A percentile compares a stretch with the other conserved stretches of the same genome.
These are phyloP conservation scores for Nasonia longicornis DNA, from an alignment of 1,140 invertebrate genomes.

Conservation along the genomic window DNA sequence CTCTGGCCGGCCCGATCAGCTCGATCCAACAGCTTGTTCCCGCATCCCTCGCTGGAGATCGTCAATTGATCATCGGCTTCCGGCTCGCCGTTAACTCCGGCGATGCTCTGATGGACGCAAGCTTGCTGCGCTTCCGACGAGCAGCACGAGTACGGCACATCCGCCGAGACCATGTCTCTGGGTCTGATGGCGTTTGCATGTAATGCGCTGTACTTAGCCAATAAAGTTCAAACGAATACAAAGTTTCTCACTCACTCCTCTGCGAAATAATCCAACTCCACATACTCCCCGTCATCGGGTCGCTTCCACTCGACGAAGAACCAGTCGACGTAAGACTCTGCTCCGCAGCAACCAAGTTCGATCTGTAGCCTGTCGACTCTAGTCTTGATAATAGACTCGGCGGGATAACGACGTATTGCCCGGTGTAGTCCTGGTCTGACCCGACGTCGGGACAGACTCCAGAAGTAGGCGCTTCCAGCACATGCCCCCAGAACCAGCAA, in stretches of 20 bases:
- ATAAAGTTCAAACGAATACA: too few species aligned
- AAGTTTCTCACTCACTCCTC: slow-evolving; percentile 6
- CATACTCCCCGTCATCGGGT: neutral
- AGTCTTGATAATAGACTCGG: slow-evolving; percentile 12
- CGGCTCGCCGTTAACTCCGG: neutral
- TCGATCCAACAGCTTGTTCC: slow-evolving; percentile 22
- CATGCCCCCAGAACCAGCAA: slow-evolving; percentile 42
- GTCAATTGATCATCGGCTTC: slow-evolving; percentile 27
- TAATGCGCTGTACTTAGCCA: neutral
- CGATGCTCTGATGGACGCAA: slow-evolving; percentile 42
- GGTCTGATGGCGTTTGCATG: neutral
- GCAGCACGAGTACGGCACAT: slow-evolving; percentile 54
- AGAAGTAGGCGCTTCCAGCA: slow-evolving; percentile 29
- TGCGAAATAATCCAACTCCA: slow-evolving; percentile 8
- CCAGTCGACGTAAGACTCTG: slow-evolving; percentile 49
- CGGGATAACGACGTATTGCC: slow-evolving; percentile 45
- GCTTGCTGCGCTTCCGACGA: slow-evolving; percentile 17
- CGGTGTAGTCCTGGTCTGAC: slow-evolving; percentile 28
- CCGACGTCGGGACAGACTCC: slow-evolving; percentile 19
- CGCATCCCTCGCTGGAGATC: slow-evolving; percentile 44
- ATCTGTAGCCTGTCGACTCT: slow-evolving; percentile 47
- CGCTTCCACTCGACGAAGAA: slow-evolving; percentile 46
- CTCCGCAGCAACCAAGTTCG: slow-evolving; percentile 49
- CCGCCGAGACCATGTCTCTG: neutral
- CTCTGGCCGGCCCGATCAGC: slow-evolving; percentile 26